Evolutionary conservation across 92 coral and sea anemone species (phyloP), one percentile per base, ranked within the genome.

Genomic region (Chrysogorgia sp.): DNA sequence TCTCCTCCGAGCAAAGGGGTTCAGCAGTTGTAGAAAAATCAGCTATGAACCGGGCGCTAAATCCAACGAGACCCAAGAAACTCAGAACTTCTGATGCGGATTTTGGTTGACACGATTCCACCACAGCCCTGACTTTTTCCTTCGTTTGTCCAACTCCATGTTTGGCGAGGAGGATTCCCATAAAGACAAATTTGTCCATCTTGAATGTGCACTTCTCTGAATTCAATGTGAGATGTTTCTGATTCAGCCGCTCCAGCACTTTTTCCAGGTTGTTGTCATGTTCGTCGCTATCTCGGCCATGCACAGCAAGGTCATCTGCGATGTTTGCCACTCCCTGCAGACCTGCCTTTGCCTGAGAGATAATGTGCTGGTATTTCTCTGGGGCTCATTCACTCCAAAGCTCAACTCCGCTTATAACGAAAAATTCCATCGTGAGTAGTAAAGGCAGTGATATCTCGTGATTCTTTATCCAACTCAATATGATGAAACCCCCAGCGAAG

Each of bases 301-400:
- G 69, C 19, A 82, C 71, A 56, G 82, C 76, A 33, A 86, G 35
- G 48, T 81, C 86, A 34, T 86, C 90, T 21, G 86, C 86, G 23
- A 81, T 86, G 57, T 76, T 82, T 58, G 69, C 81, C 20, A 77
- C 84, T 40, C 86, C 90, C 29, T 57, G 47, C 37, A 83, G 82
- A 1, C 86, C 77, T 19, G 31, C 24, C 22, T 77, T 34, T 37
- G 72, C 88, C 77, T 84, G 83, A 1, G 70, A 33, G 14, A 84
- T 70, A 30, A 76, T 78, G 48, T 84, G 49, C 83, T 84, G 88
- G 52, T 84, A 77, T 40, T 67, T 77, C 33, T 83, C 87, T 34
- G 87, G 83, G 4, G 82, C 87, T 63, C 61, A 19, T 25, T 83
- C 34, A 83, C 75, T 25, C 82, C 82, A 41, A 83, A 76, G 64